phyloP scores from a whole-genome alignment of 53 echinoderm and acorn worm species.

The Arbacia lixula region DNA sequence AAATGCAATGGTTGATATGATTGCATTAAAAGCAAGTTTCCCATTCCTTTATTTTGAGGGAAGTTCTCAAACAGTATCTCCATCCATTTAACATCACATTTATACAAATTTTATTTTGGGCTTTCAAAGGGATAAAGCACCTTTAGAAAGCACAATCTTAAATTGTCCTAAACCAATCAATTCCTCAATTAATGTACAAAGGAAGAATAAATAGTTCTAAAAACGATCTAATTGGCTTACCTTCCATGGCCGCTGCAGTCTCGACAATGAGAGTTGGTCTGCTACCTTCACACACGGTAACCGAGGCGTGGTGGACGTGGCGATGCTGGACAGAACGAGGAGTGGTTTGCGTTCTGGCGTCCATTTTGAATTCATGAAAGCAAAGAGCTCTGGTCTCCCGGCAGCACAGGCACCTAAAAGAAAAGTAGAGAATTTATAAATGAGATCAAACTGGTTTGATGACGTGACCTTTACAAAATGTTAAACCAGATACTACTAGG shows the following conservation, averaged over 20 bases:
- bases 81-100: too few relatives aligned
- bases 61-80: too few relatives aligned
- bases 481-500: not conserved
- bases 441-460: too few relatives aligned
- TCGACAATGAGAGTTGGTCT: conserved; percentile 74
- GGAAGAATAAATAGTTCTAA: not conserved
- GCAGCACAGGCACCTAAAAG: conserved; percentile 21
- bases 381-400: conserved; percentile 78
- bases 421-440: too few relatives aligned
- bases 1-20: too few relatives aligned
- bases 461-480: too few relatives aligned
- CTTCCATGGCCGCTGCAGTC: conserved; percentile 88
- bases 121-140: too few relatives aligned
- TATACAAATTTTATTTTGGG: too few relatives aligned
- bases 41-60: too few relatives aligned
- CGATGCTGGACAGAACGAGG: conserved; percentile 81
- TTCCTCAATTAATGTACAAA: not conserved
- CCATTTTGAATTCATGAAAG: conserved; percentile 83
- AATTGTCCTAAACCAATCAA: not conserved
- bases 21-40: too few relatives aligned
- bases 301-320: conserved; percentile 55
- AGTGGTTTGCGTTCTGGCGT: conserved; percentile 78
- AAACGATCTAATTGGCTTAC: conserved; percentile 66
- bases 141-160: not conserved
- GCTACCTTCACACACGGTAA: conserved; percentile 89